Conservation (phyloP, 2,888 invertebrate genomes). For the Celastrina argiolus region DNA sequence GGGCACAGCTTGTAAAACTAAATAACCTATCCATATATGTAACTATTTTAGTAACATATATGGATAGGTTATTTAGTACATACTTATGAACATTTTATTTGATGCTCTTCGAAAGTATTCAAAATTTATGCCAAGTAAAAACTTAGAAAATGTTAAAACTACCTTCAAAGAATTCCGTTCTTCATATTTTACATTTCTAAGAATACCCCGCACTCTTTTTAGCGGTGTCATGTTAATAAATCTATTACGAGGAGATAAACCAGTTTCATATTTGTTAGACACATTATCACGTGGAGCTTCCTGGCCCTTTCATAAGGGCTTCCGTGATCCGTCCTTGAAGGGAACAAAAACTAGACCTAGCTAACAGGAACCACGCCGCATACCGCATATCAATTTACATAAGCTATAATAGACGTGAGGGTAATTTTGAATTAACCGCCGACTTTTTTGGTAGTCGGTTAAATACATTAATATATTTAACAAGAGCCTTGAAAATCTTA, state of each 20-base stretch:
- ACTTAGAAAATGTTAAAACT: not conserved
- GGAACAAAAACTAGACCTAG: conserved; percentile 20
- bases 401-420: not conserved
- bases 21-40: no score
- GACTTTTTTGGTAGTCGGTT: not conserved
- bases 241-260: conserved; percentile 22
- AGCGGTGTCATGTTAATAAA: not conserved
- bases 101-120: not conserved
- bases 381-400: conserved; percentile 7
- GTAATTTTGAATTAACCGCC: not conserved
- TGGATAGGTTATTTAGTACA: no score
- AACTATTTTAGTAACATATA: no score
- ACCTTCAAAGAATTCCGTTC: not conserved
- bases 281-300: conserved; percentile 57
- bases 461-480: no score
- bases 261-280: conserved; percentile 42
- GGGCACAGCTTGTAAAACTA: no score
- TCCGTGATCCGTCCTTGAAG: conserved; percentile 55
- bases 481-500: no score
- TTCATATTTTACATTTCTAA: not conserved
- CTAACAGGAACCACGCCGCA: conserved; percentile 14
- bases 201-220: not conserved
- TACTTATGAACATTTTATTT: no score
- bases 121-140: not conserved
- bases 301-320: conserved; percentile 50